Evolutionary conservation across 30 jellyfish, hydroid and myxozoan species (phyloP).

Genomic region (Turritopsis rubra): DNA sequence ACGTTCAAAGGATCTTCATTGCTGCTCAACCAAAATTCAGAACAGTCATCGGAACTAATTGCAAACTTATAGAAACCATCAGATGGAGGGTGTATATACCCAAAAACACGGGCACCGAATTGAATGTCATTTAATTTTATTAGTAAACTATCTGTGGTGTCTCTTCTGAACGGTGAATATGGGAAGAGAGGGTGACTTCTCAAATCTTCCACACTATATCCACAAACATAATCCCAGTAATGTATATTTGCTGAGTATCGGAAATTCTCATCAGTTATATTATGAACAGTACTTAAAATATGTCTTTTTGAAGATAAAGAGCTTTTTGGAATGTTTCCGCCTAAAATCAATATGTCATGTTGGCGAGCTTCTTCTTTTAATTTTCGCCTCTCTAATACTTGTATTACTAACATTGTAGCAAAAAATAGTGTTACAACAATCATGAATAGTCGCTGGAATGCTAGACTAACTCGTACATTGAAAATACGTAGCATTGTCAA

Average conservation of each 20-base stretch:
- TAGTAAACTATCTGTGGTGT: slow-evolving; percentile 16
- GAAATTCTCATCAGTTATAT: slow-evolving; percentile 5
- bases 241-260: slow-evolving; percentile 34
- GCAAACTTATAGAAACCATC: slow-evolving; percentile 53
- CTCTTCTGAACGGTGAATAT: slow-evolving; percentile 62
- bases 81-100: slow-evolving; percentile 38
- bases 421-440: not conserved
- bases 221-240: slow-evolving; percentile 72
- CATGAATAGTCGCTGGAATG: not conserved
- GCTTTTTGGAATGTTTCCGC: not conserved
- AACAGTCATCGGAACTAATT: slow-evolving; percentile 60
- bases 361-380: not conserved
- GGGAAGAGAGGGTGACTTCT: slow-evolving; percentile 78
- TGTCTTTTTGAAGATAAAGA: slow-evolving; percentile 23
- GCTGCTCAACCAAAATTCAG: slow-evolving; percentile 66
- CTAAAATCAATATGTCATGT: not conserved
- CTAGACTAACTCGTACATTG: not conserved
- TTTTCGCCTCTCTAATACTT: not conserved
- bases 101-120: slow-evolving; percentile 66
- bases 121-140: slow-evolving; percentile 39
- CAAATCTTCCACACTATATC: slow-evolving; percentile 54
- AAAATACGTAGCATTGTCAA: slow-evolving; percentile 8
- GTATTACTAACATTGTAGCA: not conserved
- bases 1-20: slow-evolving; percentile 53
- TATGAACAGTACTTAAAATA: slow-evolving; percentile 24